Evolutionary conservation across 1,140 invertebrate genomes (phyloP), one percentile per base, ranked within the genome.

Genomic region (Ceratina japonica): DNA sequence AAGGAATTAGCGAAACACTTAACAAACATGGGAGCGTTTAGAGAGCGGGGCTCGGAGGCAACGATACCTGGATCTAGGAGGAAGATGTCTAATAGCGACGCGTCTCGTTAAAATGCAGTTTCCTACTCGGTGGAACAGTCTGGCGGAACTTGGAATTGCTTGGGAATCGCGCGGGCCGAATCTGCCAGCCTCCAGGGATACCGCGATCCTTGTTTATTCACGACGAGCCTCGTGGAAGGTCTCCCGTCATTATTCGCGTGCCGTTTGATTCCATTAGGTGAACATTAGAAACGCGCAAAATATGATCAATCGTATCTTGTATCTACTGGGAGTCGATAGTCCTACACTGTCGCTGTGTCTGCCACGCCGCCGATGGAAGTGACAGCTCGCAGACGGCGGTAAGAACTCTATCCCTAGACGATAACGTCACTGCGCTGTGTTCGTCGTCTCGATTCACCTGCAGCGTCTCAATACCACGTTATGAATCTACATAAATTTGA

Each of bases 361-460:
- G 61, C 65, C 61, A 20, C 22, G 70, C 15, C 54, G 59, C 73
- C 56, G 62, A 37, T 77, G 81, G 77, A 83, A 85, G 80, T 85
- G 81, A 83, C 81, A 85, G 83, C 83, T 81, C 80, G 75, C 80
- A 82, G 83, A 75, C 80, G 73, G 80, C 72, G 73, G 76, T 84
- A 84, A 82, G 71, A 71, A 52, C 68, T 27, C 62, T 70, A 44
- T 62, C 76, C 75, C 52, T 79, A 73, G 24, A 31, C 27, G 51
- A 65, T 71, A 1, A 15, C 37, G 24, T 37, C 73, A 2, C 24
- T 66, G 65, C 73, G 27, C 8, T 22, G 73, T 51, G 27, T 31
- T 54, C 51, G 22, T 44, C 51, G 37, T 63, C 61, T 73, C 70
- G n/a, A 65, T 59, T 74, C 70, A 73, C 62, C 70, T 64, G 52